phyloP scores from a whole-genome alignment of 2,888 invertebrate species.

The Ennomos erosarius region DNA sequence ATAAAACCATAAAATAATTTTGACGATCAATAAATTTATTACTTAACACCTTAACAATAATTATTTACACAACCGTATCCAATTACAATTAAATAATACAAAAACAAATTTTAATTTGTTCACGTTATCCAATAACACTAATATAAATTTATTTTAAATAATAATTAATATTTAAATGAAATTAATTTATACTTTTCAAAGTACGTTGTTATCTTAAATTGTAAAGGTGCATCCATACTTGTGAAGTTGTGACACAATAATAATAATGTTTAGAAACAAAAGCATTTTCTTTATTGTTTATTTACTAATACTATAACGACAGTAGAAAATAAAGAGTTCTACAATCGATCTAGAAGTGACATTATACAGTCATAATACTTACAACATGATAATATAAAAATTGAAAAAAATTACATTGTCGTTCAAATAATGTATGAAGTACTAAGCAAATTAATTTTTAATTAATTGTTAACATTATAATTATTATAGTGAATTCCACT shows the following conservation, averaged over 20 bases:
- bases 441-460: too few relatives aligned
- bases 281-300: too few relatives aligned
- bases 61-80: slow-evolving; percentile 72
- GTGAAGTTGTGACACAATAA: slow-evolving; percentile 15
- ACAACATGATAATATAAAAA: too few relatives aligned
- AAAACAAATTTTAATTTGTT: slow-evolving; percentile 43
- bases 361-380: too few relatives aligned
- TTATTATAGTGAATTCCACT: neutral
- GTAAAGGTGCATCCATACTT: slow-evolving; percentile 38
- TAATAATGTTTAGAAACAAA: too few relatives aligned
- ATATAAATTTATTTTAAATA: slow-evolving; percentile 32
- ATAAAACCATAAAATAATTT: slow-evolving; percentile 43
- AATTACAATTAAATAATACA: slow-evolving; percentile 47
- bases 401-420: too few relatives aligned
- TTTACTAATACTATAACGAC: too few relatives aligned
- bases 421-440: too few relatives aligned
- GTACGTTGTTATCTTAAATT: slow-evolving; percentile 43
- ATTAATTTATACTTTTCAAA: slow-evolving; percentile 58
- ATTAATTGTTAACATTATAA: slow-evolving; percentile 2
- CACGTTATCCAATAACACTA: slow-evolving; percentile 44
- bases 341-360: too few relatives aligned
- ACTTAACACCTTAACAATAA: slow-evolving; percentile 52
- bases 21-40: slow-evolving; percentile 75
- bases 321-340: too few relatives aligned
- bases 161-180: slow-evolving; percentile 29